A percentile compares a stretch with the other conserved stretches of the same genome.
Evolutionary conservation across 1,140 invertebrate species (phyloP).

Genomic region (Drosophila obscura): DNA sequence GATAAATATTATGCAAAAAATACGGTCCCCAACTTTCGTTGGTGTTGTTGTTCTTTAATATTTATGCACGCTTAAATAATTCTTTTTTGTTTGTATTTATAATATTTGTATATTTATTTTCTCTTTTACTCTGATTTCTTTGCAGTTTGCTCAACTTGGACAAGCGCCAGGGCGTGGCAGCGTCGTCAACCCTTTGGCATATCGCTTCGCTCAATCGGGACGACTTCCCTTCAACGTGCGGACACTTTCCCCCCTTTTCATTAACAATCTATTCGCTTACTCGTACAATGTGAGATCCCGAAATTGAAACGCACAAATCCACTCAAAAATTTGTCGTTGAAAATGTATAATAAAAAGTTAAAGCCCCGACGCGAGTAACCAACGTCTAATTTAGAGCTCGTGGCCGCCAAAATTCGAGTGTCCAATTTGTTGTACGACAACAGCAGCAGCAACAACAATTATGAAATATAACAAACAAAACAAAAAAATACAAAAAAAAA

Average conservation of each 20-base stretch:
- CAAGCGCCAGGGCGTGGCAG: conserved; percentile 66
- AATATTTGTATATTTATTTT: conserved; percentile 14
- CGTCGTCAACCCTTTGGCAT: conserved; percentile 32
- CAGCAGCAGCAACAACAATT: conserved; percentile 31
- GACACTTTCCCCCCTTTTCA: conserved; percentile 57
- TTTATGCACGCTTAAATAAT: conserved; percentile 65
- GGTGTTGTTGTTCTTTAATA: conserved; percentile 29
- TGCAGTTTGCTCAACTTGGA: conserved; percentile 73
- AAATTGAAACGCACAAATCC: conserved; percentile 13
- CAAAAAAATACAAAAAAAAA: conserved; percentile 16
- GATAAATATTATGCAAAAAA: conserved; percentile 37
- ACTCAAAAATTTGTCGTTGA: conserved; percentile 14
- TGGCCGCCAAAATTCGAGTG: conserved; percentile 70
- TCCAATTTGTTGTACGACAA: conserved; percentile 62
- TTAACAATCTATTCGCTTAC: conserved; percentile 46
- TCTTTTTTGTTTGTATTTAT: conserved; percentile 38
- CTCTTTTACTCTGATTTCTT: conserved; percentile 45
- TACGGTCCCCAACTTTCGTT: conserved; percentile 43
- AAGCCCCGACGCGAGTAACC: conserved; percentile 54
- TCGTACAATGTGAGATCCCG: conserved; percentile 5
- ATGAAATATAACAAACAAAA: conserved; percentile 7
- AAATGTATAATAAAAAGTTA: conserved; percentile 42
- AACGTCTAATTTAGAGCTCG: conserved; percentile 68
- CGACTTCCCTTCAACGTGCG: conserved; percentile 48
- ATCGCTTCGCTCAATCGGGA: conserved; percentile 51